phyloP scores from a whole-genome alignment of 2,888 invertebrate species.

The Xestoiulus laeticollis region DNA sequence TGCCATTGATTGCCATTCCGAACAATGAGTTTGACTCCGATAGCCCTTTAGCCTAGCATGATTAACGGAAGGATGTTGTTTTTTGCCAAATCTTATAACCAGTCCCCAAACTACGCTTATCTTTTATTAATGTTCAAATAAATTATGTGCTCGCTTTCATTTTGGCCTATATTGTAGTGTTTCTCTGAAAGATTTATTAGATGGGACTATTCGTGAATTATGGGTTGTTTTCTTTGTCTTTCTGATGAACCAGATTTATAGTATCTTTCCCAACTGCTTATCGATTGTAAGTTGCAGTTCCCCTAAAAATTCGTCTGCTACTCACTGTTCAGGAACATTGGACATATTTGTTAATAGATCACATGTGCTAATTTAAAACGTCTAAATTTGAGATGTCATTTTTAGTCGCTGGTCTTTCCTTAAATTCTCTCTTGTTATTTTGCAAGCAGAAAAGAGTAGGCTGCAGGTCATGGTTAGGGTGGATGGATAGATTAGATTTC shows the following conservation, averaged over 20 bases:
- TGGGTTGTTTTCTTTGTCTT: constrained; percentile 26
- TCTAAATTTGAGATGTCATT: background rate
- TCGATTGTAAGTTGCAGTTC: background rate
- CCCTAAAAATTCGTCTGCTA: background rate
- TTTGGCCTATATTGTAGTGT: constrained; percentile 1
- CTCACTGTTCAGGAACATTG: background rate
- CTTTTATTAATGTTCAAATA: constrained; percentile 26
- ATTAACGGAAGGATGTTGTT: constrained; percentile 20
- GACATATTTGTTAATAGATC: background rate
- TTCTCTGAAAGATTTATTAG: constrained; percentile 24
- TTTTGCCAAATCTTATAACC: constrained; percentile 12
- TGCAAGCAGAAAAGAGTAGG: background rate
- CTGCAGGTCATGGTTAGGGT: background rate
- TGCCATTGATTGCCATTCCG: background rate
- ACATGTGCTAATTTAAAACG: too few species aligned
- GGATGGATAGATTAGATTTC: background rate
- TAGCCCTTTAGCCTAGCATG: constrained; percentile 2
- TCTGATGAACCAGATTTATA: constrained; percentile 25
- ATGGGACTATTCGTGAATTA: constrained; percentile 10
- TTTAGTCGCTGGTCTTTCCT: background rate
- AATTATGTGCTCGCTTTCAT: constrained; percentile 19
- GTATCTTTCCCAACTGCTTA: background rate
- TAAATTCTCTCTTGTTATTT: background rate
- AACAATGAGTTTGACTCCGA: constrained; percentile 19
- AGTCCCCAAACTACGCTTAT: constrained; percentile 26